Percentiles rank a stretch among this genome's conserved stretches.
Evolutionary conservation across 2,113 vertebrate genomes (phyloP).

Genomic region (human (Homo sapiens)): DNA sequence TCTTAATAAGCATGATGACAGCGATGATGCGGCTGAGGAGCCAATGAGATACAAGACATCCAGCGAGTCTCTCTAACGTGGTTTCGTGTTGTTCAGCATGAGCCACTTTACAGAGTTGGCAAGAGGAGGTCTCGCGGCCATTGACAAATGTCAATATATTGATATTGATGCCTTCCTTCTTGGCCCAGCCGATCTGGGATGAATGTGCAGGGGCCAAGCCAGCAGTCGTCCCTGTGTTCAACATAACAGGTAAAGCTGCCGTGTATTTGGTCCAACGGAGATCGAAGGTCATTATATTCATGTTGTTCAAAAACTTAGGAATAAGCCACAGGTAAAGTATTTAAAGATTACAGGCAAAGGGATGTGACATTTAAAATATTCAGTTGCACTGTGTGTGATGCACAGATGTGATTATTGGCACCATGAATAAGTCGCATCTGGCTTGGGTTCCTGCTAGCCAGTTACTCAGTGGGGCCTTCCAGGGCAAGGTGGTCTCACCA

Average conservation of each 20-base stretch:
- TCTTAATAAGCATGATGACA: background rate
- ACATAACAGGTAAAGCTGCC: accelerated
- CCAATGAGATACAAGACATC: slow-evolving; percentile 41
- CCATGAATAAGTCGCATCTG: slow-evolving; percentile 43
- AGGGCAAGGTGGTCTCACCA: slow-evolving; percentile 29
- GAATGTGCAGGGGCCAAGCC: accelerated
- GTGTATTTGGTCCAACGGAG: background rate
- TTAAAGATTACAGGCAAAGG: slow-evolving; percentile 56
- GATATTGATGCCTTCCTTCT: background rate
- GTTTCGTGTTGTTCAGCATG: background rate
- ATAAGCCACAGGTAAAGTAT: slow-evolving; percentile 15
- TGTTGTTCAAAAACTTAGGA: slow-evolving; percentile 16
- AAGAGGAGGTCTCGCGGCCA: background rate
- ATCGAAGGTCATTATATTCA: background rate
- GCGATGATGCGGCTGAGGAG: background rate
- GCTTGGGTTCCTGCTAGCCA: slow-evolving; percentile 35
- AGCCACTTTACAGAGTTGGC: background rate
- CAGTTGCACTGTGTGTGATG: slow-evolving; percentile 59
- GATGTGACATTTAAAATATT: slow-evolving; percentile 40
- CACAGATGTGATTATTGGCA: slow-evolving; percentile 62
- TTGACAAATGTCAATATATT: slow-evolving; percentile 14
- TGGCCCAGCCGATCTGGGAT: slow-evolving; percentile 1
- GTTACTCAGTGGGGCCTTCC: slow-evolving; percentile 63
- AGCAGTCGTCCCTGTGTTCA: background rate
- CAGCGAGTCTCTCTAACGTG: background rate